Evolutionary conservation across 2,888 invertebrate species (phyloP), one percentile per base, ranked within the genome.

Genomic region (Thalpophila matura): DNA sequence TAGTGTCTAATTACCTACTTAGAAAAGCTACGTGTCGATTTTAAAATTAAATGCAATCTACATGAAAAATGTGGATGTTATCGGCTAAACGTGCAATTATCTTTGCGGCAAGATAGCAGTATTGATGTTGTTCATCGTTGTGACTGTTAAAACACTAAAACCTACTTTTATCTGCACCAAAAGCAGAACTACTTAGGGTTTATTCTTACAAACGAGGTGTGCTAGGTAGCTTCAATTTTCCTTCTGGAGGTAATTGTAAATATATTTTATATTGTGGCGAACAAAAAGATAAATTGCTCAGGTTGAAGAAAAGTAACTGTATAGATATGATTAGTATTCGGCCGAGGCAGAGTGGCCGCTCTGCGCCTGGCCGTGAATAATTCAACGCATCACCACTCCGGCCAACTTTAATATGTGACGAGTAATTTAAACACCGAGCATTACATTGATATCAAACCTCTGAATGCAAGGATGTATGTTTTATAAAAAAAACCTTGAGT

Each of bases 311-410:
- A 79, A 80, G 62, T 78, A 71, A 78, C 70, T 61, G 71, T 80
- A 78, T 79, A 67, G 62, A 61, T 69, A 68, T 77, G 77, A 86
- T 89, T 88, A 87, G 86, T 89, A 89, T 90, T 89, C 86, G 78
- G 74, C 76, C 65, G 77, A 74, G 77, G 76, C 63, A 59, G 65
- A 84, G 76, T 82, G 79, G 79, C 80, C 81, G 83, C 81, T 80
- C 79, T 69, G 76, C 72, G 71, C 77, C 77, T 72, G 68, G 58
- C 68, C 74, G 81, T 89, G 88, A 88, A 88, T 89, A 79, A 89
- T 89, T 89, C 88, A 90, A 85, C 83, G 76, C 81, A 85, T 72
- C 82, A 80, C 78, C 69, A 80, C 79, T 80, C 80, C 72, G 81
- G 77, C 77, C 79, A 80, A 80, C 81, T 80, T 70, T 83, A 80